Conservation (phyloP, 2,113 vertebrate genomes). For the Psittacula cyanocephala region DNA sequence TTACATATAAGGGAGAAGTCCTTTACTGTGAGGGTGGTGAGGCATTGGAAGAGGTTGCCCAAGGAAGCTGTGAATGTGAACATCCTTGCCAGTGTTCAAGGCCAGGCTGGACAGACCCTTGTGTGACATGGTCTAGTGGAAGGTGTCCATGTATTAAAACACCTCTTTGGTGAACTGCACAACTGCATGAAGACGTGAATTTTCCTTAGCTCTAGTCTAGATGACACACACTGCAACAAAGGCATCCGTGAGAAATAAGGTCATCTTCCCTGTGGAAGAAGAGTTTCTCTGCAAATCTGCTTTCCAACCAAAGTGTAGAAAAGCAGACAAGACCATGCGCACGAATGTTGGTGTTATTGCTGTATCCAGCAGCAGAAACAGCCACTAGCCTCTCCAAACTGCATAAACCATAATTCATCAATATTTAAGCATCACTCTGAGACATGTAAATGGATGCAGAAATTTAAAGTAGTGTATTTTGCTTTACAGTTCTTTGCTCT, state of each 20-base stretch:
- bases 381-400: background rate
- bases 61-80: background rate
- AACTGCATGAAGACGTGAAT: background rate
- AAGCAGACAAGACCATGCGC: background rate
- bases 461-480: background rate
- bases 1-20: background rate
- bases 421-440: background rate
- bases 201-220: background rate
- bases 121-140: background rate
- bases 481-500: background rate
- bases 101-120: background rate
- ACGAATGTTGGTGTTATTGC: rapidly evolving
- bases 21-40: background rate
- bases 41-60: background rate
- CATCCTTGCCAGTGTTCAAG: background rate
- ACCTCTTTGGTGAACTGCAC: background rate
- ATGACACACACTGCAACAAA: background rate
- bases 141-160: background rate
- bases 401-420: background rate
- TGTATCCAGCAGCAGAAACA: background rate
- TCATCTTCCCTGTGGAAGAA: background rate
- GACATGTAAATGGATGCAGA: background rate
- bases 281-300: background rate
- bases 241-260: background rate
- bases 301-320: background rate